Evolutionary conservation across 2,113 vertebrate species (phyloP).

Genomic region (Cyprinodon tularosa): DNA sequence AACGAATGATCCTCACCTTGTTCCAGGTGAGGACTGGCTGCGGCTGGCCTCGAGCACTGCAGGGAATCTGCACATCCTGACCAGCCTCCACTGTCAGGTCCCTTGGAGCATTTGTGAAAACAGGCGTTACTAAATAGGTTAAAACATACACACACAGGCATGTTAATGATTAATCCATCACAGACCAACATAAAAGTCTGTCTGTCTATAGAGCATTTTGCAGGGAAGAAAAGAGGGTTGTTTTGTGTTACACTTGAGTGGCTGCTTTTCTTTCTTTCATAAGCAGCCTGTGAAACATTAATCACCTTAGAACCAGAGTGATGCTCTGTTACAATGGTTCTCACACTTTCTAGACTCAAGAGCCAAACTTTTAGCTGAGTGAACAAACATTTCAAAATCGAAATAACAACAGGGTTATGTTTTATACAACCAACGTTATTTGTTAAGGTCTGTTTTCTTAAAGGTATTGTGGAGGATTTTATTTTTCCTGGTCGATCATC

Average conservation of each 20-base stretch:
- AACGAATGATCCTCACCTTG: constrained; percentile 83
- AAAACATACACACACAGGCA: constrained; percentile 73
- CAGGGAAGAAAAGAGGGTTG: constrained; percentile 6
- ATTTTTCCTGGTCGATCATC: too few relatives aligned
- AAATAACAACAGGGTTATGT: too few relatives aligned
- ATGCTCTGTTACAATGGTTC: background rate
- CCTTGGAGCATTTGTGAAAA: constrained; percentile 92
- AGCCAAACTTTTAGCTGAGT: too few relatives aligned
- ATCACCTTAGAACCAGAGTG: background rate
- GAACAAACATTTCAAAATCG: too few relatives aligned
- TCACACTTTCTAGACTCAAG: too few relatives aligned
- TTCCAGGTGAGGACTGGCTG: constrained; percentile 96
- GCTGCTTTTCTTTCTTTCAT: background rate
- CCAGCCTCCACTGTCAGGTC: constrained; percentile 95
- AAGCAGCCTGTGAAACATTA: background rate
- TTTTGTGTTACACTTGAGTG: background rate
- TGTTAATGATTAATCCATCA: constrained; percentile 73
- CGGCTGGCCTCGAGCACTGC: constrained; percentile 93
- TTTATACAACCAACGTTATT: too few relatives aligned
- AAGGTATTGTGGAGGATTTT: too few relatives aligned
- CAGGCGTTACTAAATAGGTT: constrained; percentile 91
- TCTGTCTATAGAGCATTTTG: constrained; percentile 34
- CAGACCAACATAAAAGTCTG: constrained; percentile 11
- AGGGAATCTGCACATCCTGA: constrained; percentile 91
- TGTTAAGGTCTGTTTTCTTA: too few relatives aligned